A percentile compares a stretch with the other conserved stretches of the same genome.
Conservation (phyloP, 2,113 vertebrate species). For the Phaethon lepturus region DNA sequence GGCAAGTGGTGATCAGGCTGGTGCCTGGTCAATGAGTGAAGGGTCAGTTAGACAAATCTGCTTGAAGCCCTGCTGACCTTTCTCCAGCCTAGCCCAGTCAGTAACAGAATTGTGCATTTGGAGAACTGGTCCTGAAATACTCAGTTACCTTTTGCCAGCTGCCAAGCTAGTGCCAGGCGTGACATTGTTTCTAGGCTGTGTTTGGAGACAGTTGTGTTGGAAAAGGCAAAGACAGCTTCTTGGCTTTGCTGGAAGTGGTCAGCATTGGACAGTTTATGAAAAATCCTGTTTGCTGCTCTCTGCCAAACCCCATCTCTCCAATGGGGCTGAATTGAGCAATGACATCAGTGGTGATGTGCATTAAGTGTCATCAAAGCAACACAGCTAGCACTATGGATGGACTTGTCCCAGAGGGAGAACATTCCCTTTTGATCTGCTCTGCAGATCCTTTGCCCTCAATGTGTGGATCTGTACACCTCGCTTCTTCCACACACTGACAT, state of each 20-base stretch:
- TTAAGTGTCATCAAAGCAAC: not conserved
- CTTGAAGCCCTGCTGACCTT: not conserved
- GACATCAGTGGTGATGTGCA: not conserved
- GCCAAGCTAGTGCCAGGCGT: not conserved
- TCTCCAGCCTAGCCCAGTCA: not conserved
- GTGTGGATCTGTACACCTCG: not conserved
- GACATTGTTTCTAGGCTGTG: not conserved
- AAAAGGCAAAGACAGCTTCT: not conserved
- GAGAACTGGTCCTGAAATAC: not conserved
- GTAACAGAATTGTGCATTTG: not conserved
- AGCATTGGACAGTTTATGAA: not conserved
- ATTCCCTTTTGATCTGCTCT: not conserved
- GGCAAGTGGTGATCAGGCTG: not conserved
- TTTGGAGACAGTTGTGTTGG: not conserved
- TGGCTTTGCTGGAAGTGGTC: not conserved
- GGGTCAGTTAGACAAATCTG: not conserved
- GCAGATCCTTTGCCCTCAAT: not conserved
- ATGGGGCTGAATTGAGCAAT: not conserved
- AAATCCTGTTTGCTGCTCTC: not conserved
- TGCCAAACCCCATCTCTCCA: not conserved
- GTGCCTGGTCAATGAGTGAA: not conserved
- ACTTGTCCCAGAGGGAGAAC: not conserved
- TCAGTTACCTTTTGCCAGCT: not conserved
- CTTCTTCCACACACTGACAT: not conserved
- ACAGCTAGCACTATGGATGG: not conserved